These are phyloP conservation scores for Onychostoma macrolepis DNA, from an alignment of 2,113 vertebrate species.

Conservation along the genomic window DNA sequence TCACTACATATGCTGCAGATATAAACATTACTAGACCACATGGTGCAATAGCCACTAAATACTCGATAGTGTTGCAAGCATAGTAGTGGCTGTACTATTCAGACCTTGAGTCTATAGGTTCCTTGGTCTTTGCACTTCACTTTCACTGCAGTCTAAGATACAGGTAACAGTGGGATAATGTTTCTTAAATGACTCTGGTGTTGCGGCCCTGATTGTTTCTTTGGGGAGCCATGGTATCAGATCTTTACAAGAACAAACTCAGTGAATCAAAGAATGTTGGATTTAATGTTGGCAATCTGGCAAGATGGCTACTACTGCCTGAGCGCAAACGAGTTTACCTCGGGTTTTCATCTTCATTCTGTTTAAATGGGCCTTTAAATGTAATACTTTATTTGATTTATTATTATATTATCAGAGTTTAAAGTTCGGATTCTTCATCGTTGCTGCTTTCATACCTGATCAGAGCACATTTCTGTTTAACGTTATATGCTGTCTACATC, in stretches of 20 bases:
- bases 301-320: too few relatives aligned
- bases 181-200: neutral
- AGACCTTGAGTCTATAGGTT: neutral
- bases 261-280: too few relatives aligned
- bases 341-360: too few relatives aligned
- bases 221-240: neutral
- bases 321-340: too few relatives aligned
- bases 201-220: neutral
- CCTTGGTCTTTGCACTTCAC: neutral
- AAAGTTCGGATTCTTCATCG: too few relatives aligned
- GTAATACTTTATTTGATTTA: too few relatives aligned
- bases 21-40: neutral
- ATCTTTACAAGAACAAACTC: neutral
- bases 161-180: neutral
- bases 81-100: neutral
- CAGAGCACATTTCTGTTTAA: too few relatives aligned
- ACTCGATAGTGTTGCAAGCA: neutral
- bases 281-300: too few relatives aligned
- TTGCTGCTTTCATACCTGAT: too few relatives aligned
- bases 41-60: neutral
- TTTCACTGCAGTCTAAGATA: neutral
- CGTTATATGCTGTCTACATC: too few relatives aligned
- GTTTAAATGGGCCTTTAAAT: too few relatives aligned
- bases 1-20: neutral
- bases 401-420: too few relatives aligned